Base-by-base conservation (phyloP, 2,888 invertebrate genomes). In the Pseudoips prasinana region DNA sequence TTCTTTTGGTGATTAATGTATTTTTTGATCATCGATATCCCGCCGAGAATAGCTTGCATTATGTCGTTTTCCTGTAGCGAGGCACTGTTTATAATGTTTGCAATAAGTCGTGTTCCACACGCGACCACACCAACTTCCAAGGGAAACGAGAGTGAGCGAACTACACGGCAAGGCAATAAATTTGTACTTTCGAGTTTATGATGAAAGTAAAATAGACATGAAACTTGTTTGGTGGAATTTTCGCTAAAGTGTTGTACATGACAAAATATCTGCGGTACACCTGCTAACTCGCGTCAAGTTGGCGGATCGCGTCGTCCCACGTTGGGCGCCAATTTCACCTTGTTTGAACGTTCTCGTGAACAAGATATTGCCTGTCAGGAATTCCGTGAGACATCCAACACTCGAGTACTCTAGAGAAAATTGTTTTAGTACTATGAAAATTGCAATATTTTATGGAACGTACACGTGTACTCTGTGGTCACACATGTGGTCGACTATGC, bases 261-360 rank as follows among this genome's bases (percentile, higher is more conserved):
- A 75, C 74, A 76, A 75, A 74, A 73, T 76, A 74, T 59, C 63
- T 73, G 67, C 46, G 73, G 72, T 71, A 68, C 84, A 85, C 83
- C 85, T 86, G 86, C 70, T 71, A 68, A 63, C 68, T 66, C 57
- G 59, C 58, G 52, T 66, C 59, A 64, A 70, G 64, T 64, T 59
- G 55, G 55, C 47, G 55, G 52, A 68, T 71, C 64, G 59, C 59
- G 64, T 45, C 59, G 53, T 49, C 51, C 59, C 65, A 46, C 61
- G 68, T 58, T 60, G 59, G 61, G 63, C 65, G 64, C 74, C 80
- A 83, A 76, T 82, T 73, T 78, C 65, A 61, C 67, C 70, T 74
- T 69, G 70, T 71, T 71, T 67, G 61, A 66, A 69, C 64, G 59
- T 65, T 61, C 64, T 64, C 52, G 63, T 58, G 62, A 69, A 72